Conservation (phyloP, 1,140 invertebrate genomes). For the Drosophila mojavensis region DNA sequence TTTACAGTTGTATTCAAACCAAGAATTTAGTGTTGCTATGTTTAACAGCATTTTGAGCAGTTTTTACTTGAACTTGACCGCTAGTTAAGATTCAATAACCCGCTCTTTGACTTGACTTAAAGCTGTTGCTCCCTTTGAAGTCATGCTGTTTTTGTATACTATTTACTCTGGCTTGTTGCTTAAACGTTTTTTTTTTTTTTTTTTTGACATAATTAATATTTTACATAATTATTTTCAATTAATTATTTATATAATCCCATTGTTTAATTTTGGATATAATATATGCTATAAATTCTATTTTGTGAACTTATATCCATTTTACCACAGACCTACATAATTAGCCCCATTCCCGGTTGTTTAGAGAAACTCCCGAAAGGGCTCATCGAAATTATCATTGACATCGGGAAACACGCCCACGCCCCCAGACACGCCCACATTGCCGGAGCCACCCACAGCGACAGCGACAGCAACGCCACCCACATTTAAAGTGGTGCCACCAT, state of each 20-base stretch:
- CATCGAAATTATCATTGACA: constrained; percentile 80
- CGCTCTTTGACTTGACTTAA: too few relatives aligned
- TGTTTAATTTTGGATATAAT: background rate
- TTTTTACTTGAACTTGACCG: too few relatives aligned
- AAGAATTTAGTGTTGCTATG: too few relatives aligned
- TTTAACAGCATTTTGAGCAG: too few relatives aligned
- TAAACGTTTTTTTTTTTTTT: too few relatives aligned
- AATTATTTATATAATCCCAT: background rate
- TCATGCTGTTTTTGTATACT: too few relatives aligned
- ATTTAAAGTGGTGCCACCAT: constrained; percentile 46
- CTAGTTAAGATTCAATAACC: too few relatives aligned
- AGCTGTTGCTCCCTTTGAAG: too few relatives aligned
- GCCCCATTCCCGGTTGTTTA: constrained; percentile 26
- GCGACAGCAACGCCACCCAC: constrained; percentile 38
- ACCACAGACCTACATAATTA: constrained; percentile 20
- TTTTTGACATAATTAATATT: too few relatives aligned
- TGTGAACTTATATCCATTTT: constrained; percentile 28
- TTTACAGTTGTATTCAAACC: too few relatives aligned
- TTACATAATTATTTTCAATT: background rate
- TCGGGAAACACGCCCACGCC: constrained; percentile 52
- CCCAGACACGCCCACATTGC: constrained; percentile 23
- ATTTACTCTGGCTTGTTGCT: too few relatives aligned
- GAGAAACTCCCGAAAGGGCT: constrained; percentile 78
- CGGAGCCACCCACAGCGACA: constrained; percentile 22
- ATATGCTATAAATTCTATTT: constrained; percentile 41